Evolutionary conservation across 2,113 vertebrate genomes (phyloP).

Genomic region (Heloderma charlesbogerti): DNA sequence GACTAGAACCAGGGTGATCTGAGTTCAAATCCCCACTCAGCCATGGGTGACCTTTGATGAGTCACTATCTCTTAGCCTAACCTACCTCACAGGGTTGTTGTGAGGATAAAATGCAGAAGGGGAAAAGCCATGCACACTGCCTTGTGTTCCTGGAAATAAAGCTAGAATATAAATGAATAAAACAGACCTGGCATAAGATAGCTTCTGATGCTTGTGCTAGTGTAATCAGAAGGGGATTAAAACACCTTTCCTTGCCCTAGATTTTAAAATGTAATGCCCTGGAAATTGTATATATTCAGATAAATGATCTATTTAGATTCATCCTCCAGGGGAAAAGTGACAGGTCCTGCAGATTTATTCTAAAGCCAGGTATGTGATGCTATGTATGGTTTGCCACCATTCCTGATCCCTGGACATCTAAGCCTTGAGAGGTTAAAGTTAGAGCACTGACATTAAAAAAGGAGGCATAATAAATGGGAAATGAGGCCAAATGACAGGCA

Average conservation of each 20-base stretch:
- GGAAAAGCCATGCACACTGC: background rate
- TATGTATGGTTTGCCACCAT: too few relatives aligned
- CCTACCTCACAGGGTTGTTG: background rate
- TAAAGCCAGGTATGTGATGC: background rate
- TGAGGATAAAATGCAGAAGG: background rate
- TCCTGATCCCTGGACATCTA: background rate
- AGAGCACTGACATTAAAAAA: background rate
- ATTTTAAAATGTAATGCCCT: too few relatives aligned
- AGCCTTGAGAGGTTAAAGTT: background rate
- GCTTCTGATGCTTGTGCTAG: background rate
- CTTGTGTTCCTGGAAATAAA: background rate
- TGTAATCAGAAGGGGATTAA: too few relatives aligned
- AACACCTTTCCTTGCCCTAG: too few relatives aligned
- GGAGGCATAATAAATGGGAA: background rate
- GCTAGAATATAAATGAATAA: background rate
- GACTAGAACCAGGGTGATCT: too few relatives aligned
- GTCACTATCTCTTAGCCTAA: background rate
- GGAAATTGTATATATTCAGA: too few relatives aligned
- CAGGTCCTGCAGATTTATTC: background rate
- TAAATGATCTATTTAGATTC: background rate
- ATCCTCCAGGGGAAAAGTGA: background rate
- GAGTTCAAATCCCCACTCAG: too few relatives aligned
- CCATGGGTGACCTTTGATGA: background rate
- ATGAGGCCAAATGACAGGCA: background rate
- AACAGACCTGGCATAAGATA: background rate